Evolutionary conservation across 2,888 invertebrate genomes (phyloP), one percentile per base, ranked within the genome.

Genomic region (Drosophila melanocephala): DNA sequence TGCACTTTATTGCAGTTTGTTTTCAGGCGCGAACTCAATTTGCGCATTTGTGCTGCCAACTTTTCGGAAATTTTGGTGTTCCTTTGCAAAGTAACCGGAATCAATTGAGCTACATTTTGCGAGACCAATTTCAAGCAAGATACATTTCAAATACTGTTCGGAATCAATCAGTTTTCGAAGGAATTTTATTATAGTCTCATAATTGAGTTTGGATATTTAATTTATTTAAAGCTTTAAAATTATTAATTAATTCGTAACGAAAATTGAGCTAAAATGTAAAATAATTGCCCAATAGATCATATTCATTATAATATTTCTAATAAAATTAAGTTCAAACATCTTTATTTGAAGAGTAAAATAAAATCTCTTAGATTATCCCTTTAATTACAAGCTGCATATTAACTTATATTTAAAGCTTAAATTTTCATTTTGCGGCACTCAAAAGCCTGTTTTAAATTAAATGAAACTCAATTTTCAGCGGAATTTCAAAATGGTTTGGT

Each of bases 21-120:
- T 55, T 39, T 44, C 30, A 16, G 32, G 28, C 33, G n/a, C 64
- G 33, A 57, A 60, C 56, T 50, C 61, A 53, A 52, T 75, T 75
- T 58, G 22, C 19, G n/a, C 39, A 2, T 22, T 50, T 60, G 37
- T 50, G 26, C 37, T 56, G 33, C n/a, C 33, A 26, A 62, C 42
- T 56, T 63, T 47, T 19, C 44, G 16, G 10, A 19, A 7, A 26
- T 35, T 0, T 22, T 30, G 30, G 5, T 30, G 28, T 10, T 28
- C 19, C 10, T n/a, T 42, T 42, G 6, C 10, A 56, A 19, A 30
- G 12, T 30, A 42, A 12, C 19, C n/a, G n/a, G 30, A 57, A 39
- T 28, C 26, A 37, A 39, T 39, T 56, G 5, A n/a, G n/a, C 28
- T 39, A 37, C 1, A 32, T n/a, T 52, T 22, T 10, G 3, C 12